Conservation (phyloP, 2,797 vertebrate species). For the Brachyrhaphis roseni region DNA sequence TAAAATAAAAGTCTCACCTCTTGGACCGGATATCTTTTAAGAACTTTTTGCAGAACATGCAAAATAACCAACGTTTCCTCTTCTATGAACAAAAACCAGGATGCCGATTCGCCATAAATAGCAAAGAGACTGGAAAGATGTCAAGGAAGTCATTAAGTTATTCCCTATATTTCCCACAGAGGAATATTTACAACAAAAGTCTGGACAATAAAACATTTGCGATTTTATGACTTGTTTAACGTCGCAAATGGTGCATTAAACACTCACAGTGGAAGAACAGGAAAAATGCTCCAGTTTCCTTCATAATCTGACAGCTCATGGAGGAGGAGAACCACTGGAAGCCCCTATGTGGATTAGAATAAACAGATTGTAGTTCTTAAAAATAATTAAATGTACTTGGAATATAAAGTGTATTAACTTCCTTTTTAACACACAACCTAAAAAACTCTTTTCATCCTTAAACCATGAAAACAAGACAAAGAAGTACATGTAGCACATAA, state of each 20-base stretch:
- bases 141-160: conserved; percentile 1
- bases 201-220: neutral
- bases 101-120: conserved; percentile 67
- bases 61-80: conserved; percentile 87
- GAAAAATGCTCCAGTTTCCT: conserved; percentile 89
- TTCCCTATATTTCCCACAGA: neutral
- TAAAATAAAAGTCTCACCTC: conserved; percentile 50
- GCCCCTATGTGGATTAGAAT: conserved; percentile 69
- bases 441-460: neutral
- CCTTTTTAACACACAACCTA: neutral
- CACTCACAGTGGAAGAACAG: conserved; percentile 79
- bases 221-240: neutral
- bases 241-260: neutral
- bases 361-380: neutral
- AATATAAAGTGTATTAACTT: neutral
- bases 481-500: neutral
- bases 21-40: conserved; percentile 78
- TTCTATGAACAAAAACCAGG: conserved; percentile 92
- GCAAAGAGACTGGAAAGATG: conserved; percentile 56
- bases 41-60: conserved; percentile 78
- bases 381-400: neutral
- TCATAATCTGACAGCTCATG: conserved; percentile 84
- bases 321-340: conserved; percentile 82
- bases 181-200: neutral
- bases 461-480: neutral